Percentiles rank a stretch among this genome's conserved stretches.
phyloP scores from a whole-genome alignment of 2,797 vertebrate species.

The Sebastes taczanowskii region DNA sequence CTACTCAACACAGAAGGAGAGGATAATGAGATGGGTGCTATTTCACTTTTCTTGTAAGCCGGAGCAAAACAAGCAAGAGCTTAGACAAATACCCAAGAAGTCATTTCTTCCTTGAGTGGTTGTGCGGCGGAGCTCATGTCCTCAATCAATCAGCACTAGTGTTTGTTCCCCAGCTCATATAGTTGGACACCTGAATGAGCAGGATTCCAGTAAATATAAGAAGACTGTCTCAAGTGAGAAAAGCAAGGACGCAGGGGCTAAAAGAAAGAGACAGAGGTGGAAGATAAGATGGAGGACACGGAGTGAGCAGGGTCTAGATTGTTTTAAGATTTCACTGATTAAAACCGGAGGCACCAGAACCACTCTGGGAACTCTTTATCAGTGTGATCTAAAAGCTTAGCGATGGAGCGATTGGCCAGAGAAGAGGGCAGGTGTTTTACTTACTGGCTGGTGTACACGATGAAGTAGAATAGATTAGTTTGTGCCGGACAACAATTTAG shows the following conservation, averaged over 20 bases:
- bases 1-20: constrained; percentile 9
- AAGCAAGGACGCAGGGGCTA: background rate
- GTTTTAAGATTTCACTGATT: constrained; percentile 46
- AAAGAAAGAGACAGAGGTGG: constrained; percentile 1
- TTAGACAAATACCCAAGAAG: constrained; percentile 36
- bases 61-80: constrained; percentile 21
- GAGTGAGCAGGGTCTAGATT: constrained; percentile 4
- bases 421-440: constrained; percentile 25
- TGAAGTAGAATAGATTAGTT: constrained; percentile 16
- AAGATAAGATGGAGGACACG: constrained; percentile 24
- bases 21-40: constrained; percentile 44
- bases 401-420: constrained; percentile 11
- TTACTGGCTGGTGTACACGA: background rate
- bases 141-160: constrained; percentile 24
- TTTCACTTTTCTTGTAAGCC: constrained; percentile 52
- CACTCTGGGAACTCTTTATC: constrained; percentile 19
- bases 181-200: background rate
- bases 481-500: constrained; percentile 5
- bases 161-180: background rate
- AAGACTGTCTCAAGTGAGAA: background rate
- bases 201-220: background rate
- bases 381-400: constrained; percentile 25
- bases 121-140: background rate
- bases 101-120: constrained; percentile 39
- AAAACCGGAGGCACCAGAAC: constrained; percentile 15